Base-by-base conservation (phyloP, 2,113 vertebrate genomes). In the Hyla sarda region DNA sequence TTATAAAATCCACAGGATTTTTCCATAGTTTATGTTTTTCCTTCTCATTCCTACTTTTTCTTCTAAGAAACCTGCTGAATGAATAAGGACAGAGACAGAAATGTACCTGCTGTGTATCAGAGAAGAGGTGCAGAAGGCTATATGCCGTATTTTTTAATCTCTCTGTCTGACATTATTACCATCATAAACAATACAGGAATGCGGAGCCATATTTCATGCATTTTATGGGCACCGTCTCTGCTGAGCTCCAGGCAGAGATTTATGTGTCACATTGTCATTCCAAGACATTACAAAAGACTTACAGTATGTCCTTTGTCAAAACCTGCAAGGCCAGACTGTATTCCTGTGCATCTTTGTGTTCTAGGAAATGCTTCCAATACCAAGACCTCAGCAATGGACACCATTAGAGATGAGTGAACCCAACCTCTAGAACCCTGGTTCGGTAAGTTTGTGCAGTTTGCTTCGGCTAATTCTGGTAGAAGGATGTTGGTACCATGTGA, bases 181-280 rank as follows among this genome's bases (percentile, higher is more conserved):
- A 21, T 47, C 78, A 81, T 81, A 81, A 81, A 81, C 78, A 60
- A 81, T 47, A 81, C 16, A 62, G 25, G n/a, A 81, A 81, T 62
- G 78, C 56, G 62, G 37, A 81, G 78, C 58, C 78, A 45, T 47
- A 62, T 62, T 47, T 25, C 47, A 34, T 81, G 77, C 56, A 65
- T 19, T 81, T 81, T 62, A 62, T 65, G n/a, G 41, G 58, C 37
- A 25, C 34, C 9, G 58, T 21, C 50, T 32, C 11, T 47, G 28
- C 34, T 65, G 78, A 25, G 78, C 78, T n/a, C 56, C 58, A 45
- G 56, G 56, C 78, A 3, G n/a, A 45, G 78, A 81, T 65, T 81
- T 81, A 25, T 62, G 56, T 62, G 23, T 47, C 34, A 45, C 58
- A 47, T 58, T 62, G 78, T 81, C 78, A 60, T 81, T 81, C 56